A percentile compares a stretch with the other conserved stretches of the same genome.
phyloP scores from a whole-genome alignment of 2,113 vertebrate species.

The Pomatorhinus ruficollis region DNA sequence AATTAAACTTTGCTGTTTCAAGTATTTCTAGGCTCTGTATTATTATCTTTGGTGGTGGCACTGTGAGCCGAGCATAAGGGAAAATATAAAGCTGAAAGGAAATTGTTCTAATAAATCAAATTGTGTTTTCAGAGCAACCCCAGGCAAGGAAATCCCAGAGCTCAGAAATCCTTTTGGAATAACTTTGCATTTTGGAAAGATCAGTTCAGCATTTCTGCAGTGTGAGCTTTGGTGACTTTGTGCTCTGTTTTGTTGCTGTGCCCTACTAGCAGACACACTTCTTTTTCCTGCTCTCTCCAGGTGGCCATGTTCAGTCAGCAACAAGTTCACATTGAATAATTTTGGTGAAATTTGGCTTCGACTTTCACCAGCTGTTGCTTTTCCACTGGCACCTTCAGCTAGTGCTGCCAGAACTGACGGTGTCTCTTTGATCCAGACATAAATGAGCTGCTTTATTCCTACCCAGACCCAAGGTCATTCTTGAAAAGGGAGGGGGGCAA shows the following conservation, averaged over 20 bases:
- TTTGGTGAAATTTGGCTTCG: background rate
- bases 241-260: background rate
- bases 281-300: background rate
- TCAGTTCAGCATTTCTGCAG: background rate
- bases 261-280: background rate
- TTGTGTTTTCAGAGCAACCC: background rate
- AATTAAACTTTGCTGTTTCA: background rate
- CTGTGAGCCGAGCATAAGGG: background rate
- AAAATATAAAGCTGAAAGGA: background rate
- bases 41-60: background rate
- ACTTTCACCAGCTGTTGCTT: background rate
- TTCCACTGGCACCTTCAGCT: background rate
- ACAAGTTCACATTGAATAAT: background rate
- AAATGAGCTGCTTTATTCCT: background rate
- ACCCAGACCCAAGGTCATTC: background rate
- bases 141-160: background rate
- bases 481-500: background rate
- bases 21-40: background rate
- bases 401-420: fast-evolving
- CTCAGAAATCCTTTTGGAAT: background rate
- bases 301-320: background rate
- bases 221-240: background rate
- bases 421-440: background rate
- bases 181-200: background rate
- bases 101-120: background rate